A percentile compares a stretch with the other conserved stretches of the same genome.
Evolutionary conservation across 2,888 invertebrate genomes (phyloP).

Genomic region (Stenotaenia linearis): DNA sequence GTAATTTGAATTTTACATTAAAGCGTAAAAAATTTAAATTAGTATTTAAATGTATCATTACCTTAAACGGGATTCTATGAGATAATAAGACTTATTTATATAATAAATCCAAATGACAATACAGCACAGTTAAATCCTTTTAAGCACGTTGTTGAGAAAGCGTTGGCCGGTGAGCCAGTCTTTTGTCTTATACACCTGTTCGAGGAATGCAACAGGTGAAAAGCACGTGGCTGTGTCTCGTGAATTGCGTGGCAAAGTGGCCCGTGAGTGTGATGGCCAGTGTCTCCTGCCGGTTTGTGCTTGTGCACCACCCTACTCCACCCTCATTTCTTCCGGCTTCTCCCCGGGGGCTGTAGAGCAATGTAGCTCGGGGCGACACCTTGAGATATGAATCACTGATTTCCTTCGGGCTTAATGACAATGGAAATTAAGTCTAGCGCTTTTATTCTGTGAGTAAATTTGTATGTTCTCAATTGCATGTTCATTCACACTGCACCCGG

Average conservation of each 20-base stretch:
- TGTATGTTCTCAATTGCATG: background rate
- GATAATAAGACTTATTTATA: too few relatives aligned
- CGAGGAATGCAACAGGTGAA: background rate
- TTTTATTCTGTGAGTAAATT: background rate
- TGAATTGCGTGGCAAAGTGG: constrained; percentile 11
- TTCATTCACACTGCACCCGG: background rate
- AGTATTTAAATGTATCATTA: too few relatives aligned
- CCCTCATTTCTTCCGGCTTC: constrained; percentile 16
- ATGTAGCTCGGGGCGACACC: constrained; percentile 7
- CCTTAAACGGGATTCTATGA: too few relatives aligned
- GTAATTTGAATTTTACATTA: too few relatives aligned
- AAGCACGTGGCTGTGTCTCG: background rate
- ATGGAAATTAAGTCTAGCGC: background rate
- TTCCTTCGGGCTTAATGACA: background rate
- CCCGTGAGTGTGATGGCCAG: constrained; percentile 14
- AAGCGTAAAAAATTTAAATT: too few relatives aligned
- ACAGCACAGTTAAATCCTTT: background rate
- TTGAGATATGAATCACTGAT: constrained; percentile 17
- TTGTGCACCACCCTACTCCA: background rate
- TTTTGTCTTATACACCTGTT: too few relatives aligned
- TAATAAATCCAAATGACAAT: too few relatives aligned
- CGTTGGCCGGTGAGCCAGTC: too few relatives aligned
- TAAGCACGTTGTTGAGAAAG: too few relatives aligned
- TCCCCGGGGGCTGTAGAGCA: constrained; percentile 22
- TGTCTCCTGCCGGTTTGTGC: constrained; percentile 11